Evolutionary conservation across 2,113 vertebrate species (phyloP), one percentile per base, ranked within the genome.

Genomic region (Emydocephalus ijimae): DNA sequence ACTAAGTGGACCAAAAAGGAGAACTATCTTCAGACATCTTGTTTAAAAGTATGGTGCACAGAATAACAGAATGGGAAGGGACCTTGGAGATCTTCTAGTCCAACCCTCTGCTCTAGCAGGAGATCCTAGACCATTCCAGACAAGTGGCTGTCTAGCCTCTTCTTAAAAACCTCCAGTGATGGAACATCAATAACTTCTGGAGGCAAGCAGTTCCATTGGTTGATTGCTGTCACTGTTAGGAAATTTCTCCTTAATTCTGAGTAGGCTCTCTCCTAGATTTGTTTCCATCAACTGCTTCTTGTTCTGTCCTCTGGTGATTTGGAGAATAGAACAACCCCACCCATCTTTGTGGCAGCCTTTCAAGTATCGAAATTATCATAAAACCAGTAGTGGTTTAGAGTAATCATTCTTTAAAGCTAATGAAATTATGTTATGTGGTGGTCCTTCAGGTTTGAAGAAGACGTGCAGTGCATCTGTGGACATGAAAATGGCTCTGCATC

Each of bases 321-420:
- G 26, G 26, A 11, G 59, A 64, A 64, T 64, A 64, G 59, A 3
- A 29, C 3, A 4, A 29, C 10, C 59, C 10, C 1, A 45, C 10
- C 29, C 26, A 7, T 64, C 59, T 64, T 29, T 64, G 26, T 29
- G 26, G 26, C 10, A 64, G 26, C 26, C 59, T 64, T 64, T 64
- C 59, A 29, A 64, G 12, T 64, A 64, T 10, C 26, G 11, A 64
- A 61, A 96, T 91, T 89, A 95, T 92, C 92, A 96, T 50, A 94
- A 96, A 96, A 92, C 54, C 59, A 69, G 87, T 88, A 39, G 57
- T 43, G n/a, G 23, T 69, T 92, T 88, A 88, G 15, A 20, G 86
- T 88, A 88, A 69, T 69, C 87, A 88, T 94, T 95, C 95, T 96
- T 96, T 95, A 96, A 95, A 61, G 59, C 59, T 29, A 29, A 29